Evolutionary conservation across 2,113 vertebrate genomes (phyloP), one percentile per base, ranked within the genome.

Genomic region (Salvator merianae): DNA sequence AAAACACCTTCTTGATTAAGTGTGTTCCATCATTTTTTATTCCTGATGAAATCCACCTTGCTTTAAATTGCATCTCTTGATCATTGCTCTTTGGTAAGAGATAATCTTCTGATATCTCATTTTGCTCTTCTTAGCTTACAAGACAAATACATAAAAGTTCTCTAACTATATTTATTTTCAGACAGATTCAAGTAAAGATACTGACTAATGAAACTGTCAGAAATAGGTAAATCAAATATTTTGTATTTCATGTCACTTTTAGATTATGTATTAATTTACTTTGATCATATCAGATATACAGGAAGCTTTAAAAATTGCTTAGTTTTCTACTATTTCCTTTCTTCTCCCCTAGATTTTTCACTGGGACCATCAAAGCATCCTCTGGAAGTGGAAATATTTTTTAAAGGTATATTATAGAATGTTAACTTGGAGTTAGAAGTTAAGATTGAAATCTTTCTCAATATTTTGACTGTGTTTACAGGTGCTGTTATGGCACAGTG

Each of bases 81-180:
- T 85, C 3, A 16, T 82, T 75, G 79, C 34, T 85, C 83, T 86
- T 75, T 83, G 77, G 20, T 53, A 79, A n/a, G 0, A 1, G 4
- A 68, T 81, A 84, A 84, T 89, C 6, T 20, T 77, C 10, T 78
- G 1, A 77, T 1, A 79, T 82, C 82, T 88, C 77, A 14, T 65
- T 79, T 50, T 73, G 53, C 12, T 65, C 7, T 30, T 63, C 32
- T 73, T 63, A 28, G 14, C 32, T 2, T 78, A 12, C 59, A 38
- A 86, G 88, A 83, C 0, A 2, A 12, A 47, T 5, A 69, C 76
- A 76, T 10, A 0, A 1, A 1, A 87, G 84, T 86, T 88, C 12
- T n/a, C 90, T 88, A 88, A 72, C 13, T 36, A 36, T 66, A 3
- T 75, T 30, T 88, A 90, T 86, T 1, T 55, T 91, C 38, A 62